These are phyloP conservation scores for Epizoanthus scotinus DNA, from an alignment of 92 coral and sea anemone genomes.

Conservation along the genomic window DNA sequence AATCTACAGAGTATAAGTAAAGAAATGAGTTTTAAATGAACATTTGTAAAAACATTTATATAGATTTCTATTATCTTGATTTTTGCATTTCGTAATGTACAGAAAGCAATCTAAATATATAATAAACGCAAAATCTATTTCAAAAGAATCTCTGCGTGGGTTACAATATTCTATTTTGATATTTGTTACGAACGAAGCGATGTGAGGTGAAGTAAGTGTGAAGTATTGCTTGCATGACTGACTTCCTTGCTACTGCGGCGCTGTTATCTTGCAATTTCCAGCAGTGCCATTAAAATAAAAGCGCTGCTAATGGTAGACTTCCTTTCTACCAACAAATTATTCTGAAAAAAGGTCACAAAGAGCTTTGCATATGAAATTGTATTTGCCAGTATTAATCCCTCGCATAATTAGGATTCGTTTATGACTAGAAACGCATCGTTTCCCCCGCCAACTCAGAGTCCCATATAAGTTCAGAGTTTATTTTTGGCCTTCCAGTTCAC, in stretches of 20 bases:
- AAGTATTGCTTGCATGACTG: slow-evolving; percentile 27
- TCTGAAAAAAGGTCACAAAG: slow-evolving; percentile 13
- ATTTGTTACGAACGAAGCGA: neutral
- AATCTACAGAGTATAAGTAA: neutral
- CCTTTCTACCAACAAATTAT: neutral
- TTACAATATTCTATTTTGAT: slow-evolving; percentile 11
- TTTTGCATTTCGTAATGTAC: slow-evolving; percentile 39
- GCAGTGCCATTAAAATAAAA: too few relatives aligned
- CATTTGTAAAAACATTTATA: slow-evolving; percentile 23
- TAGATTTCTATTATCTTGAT: neutral
- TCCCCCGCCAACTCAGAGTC: neutral
- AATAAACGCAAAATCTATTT: slow-evolving; percentile 16
- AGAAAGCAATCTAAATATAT: slow-evolving; percentile 24
- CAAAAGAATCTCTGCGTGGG: slow-evolving; percentile 39
- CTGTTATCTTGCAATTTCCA: neutral
- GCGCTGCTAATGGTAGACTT: neutral
- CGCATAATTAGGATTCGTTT: neutral
- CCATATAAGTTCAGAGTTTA: slow-evolving; percentile 7
- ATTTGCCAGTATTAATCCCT: slow-evolving; percentile 4
- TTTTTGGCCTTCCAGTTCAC: slow-evolving; percentile 20
- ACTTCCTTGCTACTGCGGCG: neutral
- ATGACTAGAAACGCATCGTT: slow-evolving; percentile 5
- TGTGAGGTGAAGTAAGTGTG: neutral
- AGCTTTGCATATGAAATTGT: neutral
- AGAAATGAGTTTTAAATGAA: slow-evolving; percentile 16